These are phyloP conservation scores for Apamea epomidion DNA, from an alignment of 2,888 invertebrate species.

Conservation along the genomic window DNA sequence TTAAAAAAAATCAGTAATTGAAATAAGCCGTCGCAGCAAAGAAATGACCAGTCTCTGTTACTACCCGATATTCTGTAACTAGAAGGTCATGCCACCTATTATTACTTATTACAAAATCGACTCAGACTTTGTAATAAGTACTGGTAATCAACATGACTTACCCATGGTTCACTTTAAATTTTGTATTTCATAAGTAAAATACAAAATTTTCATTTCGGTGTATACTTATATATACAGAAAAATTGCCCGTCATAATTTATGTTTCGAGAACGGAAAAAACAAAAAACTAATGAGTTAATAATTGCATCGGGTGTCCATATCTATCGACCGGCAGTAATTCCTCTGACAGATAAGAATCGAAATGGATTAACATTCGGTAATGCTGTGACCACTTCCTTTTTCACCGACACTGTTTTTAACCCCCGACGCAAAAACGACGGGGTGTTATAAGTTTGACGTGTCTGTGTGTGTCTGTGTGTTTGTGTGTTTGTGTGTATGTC, in stretches of 20 bases:
- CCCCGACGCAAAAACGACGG: no score
- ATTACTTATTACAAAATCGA: background rate
- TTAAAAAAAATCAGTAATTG: background rate
- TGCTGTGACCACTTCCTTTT: constrained; percentile 7
- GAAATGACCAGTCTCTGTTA: background rate
- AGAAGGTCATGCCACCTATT: no score
- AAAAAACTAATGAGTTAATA: constrained; percentile 68
- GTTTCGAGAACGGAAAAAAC: constrained; percentile 3
- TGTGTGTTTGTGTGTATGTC: no score
- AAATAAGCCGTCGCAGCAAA: background rate
- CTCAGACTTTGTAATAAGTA: background rate
- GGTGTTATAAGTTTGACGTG: no score
- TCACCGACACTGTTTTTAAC: background rate
- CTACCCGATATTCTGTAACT: background rate
- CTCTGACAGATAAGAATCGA: constrained; percentile 65
- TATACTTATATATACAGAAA: constrained; percentile 9
- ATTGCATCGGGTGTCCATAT: constrained; percentile 68
- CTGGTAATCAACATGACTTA: background rate
- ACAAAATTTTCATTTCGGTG: background rate
- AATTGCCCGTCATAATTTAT: constrained; percentile 15
- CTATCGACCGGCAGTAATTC: constrained; percentile 54
- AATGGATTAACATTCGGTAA: constrained; percentile 50
- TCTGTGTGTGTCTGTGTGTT: no score
- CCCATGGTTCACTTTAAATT: background rate
- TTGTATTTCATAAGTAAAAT: background rate